Evolutionary conservation across 2,888 invertebrate genomes (phyloP).

Genomic region (Mystacides longicornis): DNA sequence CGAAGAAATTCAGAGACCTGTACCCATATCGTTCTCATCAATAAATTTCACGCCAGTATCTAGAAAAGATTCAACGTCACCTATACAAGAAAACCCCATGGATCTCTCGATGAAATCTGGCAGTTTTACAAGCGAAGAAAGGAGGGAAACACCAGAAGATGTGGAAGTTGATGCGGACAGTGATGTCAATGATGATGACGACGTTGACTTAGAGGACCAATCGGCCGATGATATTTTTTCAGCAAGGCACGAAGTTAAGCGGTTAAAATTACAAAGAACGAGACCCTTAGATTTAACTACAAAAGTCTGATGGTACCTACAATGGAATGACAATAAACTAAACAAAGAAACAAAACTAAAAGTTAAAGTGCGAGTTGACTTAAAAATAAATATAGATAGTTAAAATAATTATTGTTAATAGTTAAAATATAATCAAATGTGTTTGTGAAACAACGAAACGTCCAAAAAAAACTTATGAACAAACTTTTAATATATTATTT

Average conservation of each 20-base stretch:
- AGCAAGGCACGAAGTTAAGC: constrained; percentile 43
- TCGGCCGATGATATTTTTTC: constrained; percentile 48
- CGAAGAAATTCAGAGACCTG: constrained; percentile 43
- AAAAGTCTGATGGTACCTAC: constrained; percentile 52
- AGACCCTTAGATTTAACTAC: constrained; percentile 60
- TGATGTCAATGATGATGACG: constrained; percentile 36
- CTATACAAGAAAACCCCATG: constrained; percentile 68
- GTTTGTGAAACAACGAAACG: not conserved
- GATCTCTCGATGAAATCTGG: constrained; percentile 70
- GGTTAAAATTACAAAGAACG: constrained; percentile 47
- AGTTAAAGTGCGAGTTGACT: constrained; percentile 2
- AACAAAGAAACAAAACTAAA: constrained; percentile 6
- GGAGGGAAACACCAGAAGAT: constrained; percentile 41
- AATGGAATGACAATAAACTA: constrained; percentile 3
- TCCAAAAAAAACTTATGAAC: not conserved
- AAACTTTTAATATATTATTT: not conserved
- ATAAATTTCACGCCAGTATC: constrained; percentile 35
- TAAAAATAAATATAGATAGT: not conserved
- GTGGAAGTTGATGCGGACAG: constrained; percentile 41
- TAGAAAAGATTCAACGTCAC: constrained; percentile 48
- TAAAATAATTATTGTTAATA: not conserved
- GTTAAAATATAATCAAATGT: not conserved
- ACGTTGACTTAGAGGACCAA: constrained; percentile 44
- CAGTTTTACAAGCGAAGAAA: constrained; percentile 49
- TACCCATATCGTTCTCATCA: constrained; percentile 24